A percentile compares a stretch with the other conserved stretches of the same genome.
Evolutionary conservation across 2,888 invertebrate genomes (phyloP).

Genomic region (Pyrrhosoma nymphula): DNA sequence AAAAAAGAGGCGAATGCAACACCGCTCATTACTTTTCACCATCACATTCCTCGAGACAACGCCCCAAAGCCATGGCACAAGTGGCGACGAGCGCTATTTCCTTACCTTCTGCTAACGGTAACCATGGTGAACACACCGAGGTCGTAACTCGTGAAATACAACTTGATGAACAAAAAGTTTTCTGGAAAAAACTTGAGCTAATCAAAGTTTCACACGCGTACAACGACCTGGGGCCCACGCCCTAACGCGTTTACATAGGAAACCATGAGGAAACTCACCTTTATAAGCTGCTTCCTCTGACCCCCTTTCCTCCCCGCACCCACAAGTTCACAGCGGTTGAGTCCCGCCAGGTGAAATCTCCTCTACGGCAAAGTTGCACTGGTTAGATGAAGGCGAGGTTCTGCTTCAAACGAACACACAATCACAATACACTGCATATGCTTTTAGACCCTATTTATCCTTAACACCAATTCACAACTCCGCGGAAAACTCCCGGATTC

Average conservation of each 20-base stretch:
- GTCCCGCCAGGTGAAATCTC: slow-evolving; percentile 65
- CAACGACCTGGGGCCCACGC: slow-evolving; percentile 13
- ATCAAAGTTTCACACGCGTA: background rate
- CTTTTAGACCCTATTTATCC: slow-evolving; percentile 33
- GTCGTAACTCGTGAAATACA: background rate
- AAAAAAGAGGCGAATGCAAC: background rate
- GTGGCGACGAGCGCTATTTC: background rate
- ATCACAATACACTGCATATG: slow-evolving; percentile 59
- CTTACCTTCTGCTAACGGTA: slow-evolving; percentile 6
- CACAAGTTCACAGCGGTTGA: slow-evolving; percentile 23
- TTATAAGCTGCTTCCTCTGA: slow-evolving; percentile 54
- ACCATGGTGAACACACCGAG: background rate
- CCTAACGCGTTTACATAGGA: slow-evolving; percentile 32
- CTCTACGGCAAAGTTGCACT: slow-evolving; percentile 24
- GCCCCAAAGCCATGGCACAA: slow-evolving; percentile 55
- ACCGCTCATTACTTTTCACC: background rate
- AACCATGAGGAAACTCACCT: slow-evolving; percentile 66
- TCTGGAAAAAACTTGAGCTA: background rate
- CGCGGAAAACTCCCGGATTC: slow-evolving; percentile 36
- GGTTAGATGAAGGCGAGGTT: background rate
- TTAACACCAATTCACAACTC: background rate
- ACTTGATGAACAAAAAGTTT: background rate
- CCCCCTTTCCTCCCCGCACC: slow-evolving; percentile 57
- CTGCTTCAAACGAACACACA: slow-evolving; percentile 38
- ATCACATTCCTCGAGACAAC: slow-evolving; percentile 42